Base-by-base conservation (phyloP, 2,888 invertebrate species). In the Lycaena phlaeas region DNA sequence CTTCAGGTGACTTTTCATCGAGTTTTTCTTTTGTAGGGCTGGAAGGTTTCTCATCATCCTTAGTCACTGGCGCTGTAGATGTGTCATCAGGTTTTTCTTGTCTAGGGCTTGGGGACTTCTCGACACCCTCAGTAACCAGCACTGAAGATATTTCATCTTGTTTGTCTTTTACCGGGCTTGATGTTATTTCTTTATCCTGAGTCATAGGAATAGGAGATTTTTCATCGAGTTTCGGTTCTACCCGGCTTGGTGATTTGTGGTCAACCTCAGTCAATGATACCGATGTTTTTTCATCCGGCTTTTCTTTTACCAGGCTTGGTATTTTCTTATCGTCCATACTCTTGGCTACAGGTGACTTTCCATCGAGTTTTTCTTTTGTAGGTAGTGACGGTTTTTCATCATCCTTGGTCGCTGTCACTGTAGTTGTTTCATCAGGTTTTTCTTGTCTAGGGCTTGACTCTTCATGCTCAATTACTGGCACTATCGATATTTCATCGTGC, bases 21-120 rank as follows among this genome's bases (percentile, higher is more conserved):
- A 6, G 15, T 3, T 15, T 3, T 0, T 36, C 18, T 7, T 43
- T 12, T 0, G 4, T 17, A 1, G 38, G 27, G 4, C 42, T 42
- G 0, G 42, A 34, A 11, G 15, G 6, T 12, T 49, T 45, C 5
- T 43, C 39, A 1, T 14, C 10, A 0, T 10, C 15, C 14, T 37
- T 12, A 10, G 29, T 28, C 6, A 10, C 11, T 2, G 18, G 11
- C 17, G 15, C 7, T 5, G 17, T 11, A 15, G 11, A 4, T 7
- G 11, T 18, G 11, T 18, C 6, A 2, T 14, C n/a, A 7, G 40
- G n/a, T 1, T n/a, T 34, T 1, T 18, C 17, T 10, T 36, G 25
- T 0, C n/a, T n/a, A 28, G 27, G 27, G 10, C 11, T 11, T 28
- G 28, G 28, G 7, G 18, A 18, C 5, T 18, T 18, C 18, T 18